A percentile compares a stretch with the other conserved stretches of the same genome.
These are phyloP conservation scores for Eueides isabella DNA, from an alignment of 1,140 invertebrate species.

Conservation along the genomic window DNA sequence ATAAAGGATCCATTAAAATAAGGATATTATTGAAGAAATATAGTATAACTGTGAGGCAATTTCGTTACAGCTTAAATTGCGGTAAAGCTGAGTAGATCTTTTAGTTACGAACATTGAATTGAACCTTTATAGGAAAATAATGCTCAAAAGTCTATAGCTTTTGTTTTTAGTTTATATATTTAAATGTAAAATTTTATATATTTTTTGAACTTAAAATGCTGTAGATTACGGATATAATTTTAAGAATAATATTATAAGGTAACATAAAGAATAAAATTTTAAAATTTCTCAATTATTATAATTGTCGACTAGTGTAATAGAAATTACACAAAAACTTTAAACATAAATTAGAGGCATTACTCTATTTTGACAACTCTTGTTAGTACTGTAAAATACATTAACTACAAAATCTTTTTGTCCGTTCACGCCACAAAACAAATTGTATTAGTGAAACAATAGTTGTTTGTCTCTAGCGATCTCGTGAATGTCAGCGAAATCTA, in stretches of 20 bases:
- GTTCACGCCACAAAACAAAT: background rate
- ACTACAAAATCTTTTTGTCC: background rate
- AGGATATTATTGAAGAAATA: constrained; percentile 3
- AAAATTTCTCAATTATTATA: too few species aligned
- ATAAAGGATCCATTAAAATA: constrained; percentile 3
- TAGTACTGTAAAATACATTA: background rate
- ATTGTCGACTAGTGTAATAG: background rate
- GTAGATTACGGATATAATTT: too few species aligned
- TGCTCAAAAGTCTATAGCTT: too few species aligned
- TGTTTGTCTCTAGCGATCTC: background rate
- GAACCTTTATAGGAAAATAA: background rate
- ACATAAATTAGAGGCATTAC: background rate
- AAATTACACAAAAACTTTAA: background rate
- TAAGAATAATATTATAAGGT: too few species aligned
- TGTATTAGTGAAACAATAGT: background rate
- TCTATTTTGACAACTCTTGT: background rate
- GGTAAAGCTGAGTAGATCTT: background rate
- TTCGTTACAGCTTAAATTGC: background rate
- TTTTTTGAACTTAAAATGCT: too few species aligned
- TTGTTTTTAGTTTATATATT: too few species aligned
- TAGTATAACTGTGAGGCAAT: background rate
- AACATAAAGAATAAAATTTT: too few species aligned
- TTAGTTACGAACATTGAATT: background rate
- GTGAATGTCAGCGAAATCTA: background rate
- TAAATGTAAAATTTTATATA: too few species aligned